Percentiles rank a stretch among this genome's conserved stretches.
Evolutionary conservation across 2,113 vertebrate species (phyloP).

Genomic region (Saccopteryx leptura): DNA sequence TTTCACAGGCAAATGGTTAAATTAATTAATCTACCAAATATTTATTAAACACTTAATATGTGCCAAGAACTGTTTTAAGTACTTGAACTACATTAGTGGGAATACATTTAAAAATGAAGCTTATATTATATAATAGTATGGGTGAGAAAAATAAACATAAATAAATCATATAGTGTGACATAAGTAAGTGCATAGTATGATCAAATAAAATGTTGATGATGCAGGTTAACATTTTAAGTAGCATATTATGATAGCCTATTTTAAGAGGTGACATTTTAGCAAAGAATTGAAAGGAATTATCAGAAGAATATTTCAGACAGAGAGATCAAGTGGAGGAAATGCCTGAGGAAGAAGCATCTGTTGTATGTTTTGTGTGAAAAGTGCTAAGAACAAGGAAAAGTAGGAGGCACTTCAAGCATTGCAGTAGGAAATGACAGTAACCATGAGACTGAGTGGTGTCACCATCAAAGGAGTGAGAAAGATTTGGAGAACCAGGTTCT

Average conservation of each 20-base stretch:
- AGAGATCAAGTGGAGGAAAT: background rate
- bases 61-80: background rate
- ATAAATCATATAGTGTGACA: background rate
- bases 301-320: background rate
- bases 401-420: background rate
- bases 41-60: background rate
- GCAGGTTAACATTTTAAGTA: background rate
- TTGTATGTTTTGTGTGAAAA: background rate
- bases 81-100: background rate
- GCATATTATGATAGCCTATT: background rate
- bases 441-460: background rate
- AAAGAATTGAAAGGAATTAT: background rate
- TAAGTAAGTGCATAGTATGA: background rate
- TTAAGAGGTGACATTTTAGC: background rate
- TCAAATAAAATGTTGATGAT: background rate
- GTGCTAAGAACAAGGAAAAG: background rate
- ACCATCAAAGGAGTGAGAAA: background rate
- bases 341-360: background rate
- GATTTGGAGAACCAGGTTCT: background rate
- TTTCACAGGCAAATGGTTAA: background rate
- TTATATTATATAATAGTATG: background rate
- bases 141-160: background rate
- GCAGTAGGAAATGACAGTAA: background rate
- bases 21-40: background rate
- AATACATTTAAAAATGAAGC: background rate